A percentile compares a stretch with the other conserved stretches of the same genome.
phyloP scores from a whole-genome alignment of 2,797 vertebrate genomes.

The Pitangus sulphuratus region DNA sequence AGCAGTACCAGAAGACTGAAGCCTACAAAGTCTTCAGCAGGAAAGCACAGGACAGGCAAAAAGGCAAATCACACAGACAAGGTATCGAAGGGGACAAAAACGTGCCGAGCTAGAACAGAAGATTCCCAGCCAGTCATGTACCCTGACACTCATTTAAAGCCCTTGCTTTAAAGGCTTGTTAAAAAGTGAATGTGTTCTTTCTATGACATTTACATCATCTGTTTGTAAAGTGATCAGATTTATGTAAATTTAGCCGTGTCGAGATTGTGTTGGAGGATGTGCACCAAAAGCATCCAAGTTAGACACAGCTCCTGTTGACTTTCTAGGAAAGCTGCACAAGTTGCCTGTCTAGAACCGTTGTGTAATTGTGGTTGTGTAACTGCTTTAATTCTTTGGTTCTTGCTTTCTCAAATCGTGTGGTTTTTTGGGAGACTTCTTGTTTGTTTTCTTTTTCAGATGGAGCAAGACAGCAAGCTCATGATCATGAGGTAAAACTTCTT shows the following conservation, averaged over 20 bases:
- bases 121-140: neutral
- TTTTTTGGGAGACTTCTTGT: neutral
- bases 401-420: neutral
- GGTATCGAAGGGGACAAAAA: constrained; percentile 77
- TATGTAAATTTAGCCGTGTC: neutral
- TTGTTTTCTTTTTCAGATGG: constrained; percentile 84
- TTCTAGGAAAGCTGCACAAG: neutral
- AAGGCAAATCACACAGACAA: constrained; percentile 93
- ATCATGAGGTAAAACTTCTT: constrained; percentile 89
- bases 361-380: neutral
- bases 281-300: neutral
- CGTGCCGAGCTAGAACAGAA: neutral
- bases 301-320: neutral
- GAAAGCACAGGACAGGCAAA: constrained; percentile 97
- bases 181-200: neutral
- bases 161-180: neutral
- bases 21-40: constrained; percentile 96
- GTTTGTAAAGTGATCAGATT: neutral
- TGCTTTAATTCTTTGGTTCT: neutral
- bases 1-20: constrained; percentile 98
- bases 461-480: constrained; percentile 85
- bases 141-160: neutral
- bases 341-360: neutral
- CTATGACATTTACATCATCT: neutral
- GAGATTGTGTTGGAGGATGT: neutral